Conservation (phyloP, 2,797 vertebrate genomes). For the Lepus townsendii region DNA sequence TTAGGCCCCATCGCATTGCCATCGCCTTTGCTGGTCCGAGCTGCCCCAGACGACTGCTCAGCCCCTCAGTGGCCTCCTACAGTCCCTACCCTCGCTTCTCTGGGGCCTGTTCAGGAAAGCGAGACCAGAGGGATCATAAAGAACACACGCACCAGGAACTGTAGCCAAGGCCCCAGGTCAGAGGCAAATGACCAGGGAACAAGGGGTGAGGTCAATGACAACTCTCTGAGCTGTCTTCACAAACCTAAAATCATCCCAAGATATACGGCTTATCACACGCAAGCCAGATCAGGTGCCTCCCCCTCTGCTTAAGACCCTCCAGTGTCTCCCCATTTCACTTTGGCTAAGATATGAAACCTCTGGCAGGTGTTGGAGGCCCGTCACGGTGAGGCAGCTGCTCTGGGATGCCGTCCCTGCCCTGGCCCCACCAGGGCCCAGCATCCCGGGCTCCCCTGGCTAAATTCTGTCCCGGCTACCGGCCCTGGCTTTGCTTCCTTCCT, state of each 20-base stretch:
- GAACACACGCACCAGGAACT: not conserved
- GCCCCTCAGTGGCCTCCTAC: not conserved
- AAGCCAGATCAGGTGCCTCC: not conserved
- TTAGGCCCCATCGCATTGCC: too few relatives aligned
- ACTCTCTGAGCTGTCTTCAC: not conserved
- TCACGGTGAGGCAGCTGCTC: not conserved
- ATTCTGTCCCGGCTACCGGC: not conserved
- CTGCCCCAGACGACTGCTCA: fast-evolving
- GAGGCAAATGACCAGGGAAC: too few relatives aligned
- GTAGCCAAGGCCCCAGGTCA: not conserved
- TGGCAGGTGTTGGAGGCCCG: not conserved
- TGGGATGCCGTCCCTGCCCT: too few relatives aligned
- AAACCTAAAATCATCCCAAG: not conserved
- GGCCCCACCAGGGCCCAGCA: not conserved
- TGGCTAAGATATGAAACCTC: not conserved
- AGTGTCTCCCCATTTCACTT: not conserved
- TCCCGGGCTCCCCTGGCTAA: too few relatives aligned
- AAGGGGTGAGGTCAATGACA: too few relatives aligned
- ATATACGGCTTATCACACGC: not conserved
- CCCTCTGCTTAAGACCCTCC: not conserved
- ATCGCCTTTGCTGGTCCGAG: too few relatives aligned
- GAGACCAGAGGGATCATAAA: not conserved
- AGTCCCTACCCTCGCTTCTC: not conserved
- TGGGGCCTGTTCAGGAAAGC: not conserved
- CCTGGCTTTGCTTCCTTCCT: not conserved